Conservation (phyloP, 2,113 vertebrate species). For the Vulpes lagopus region DNA sequence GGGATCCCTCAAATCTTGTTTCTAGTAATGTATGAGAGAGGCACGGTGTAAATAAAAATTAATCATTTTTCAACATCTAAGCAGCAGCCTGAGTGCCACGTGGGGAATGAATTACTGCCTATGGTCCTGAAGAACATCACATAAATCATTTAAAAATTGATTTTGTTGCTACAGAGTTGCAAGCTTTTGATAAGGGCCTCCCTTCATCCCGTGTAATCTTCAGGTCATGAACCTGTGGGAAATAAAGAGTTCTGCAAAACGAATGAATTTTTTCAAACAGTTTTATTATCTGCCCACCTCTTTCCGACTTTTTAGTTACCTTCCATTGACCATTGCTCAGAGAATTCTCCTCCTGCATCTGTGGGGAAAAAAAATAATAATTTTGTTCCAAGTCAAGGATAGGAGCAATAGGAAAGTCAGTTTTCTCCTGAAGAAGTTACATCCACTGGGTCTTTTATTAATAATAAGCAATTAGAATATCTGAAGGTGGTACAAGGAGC, state of each 20-base stretch:
- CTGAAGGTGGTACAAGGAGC: background rate
- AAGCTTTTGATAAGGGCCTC: conserved; percentile 51
- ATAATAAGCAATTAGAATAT: background rate
- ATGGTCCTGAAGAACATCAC: conserved; percentile 30
- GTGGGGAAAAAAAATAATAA: background rate
- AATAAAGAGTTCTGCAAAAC: conserved; percentile 60
- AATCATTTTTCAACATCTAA: conserved; percentile 69
- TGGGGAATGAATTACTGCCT: conserved; percentile 58
- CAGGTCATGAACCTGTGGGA: conserved; percentile 41
- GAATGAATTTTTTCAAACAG: conserved; percentile 21
- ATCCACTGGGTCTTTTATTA: background rate
- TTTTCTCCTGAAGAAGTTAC: background rate
- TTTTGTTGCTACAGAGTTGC: conserved; percentile 50
- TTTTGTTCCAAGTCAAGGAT: conserved; percentile 4
- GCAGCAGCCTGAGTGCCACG: conserved; percentile 7
- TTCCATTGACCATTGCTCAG: conserved; percentile 27
- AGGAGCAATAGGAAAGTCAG: background rate
- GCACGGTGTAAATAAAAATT: conserved; percentile 61
- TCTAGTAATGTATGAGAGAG: conserved; percentile 49
- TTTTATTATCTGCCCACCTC: conserved; percentile 8
- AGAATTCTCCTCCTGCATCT: background rate
- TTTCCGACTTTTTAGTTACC: conserved; percentile 32
- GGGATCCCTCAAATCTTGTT: conserved; percentile 46
- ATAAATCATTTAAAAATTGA: conserved; percentile 76
- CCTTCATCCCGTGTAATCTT: conserved; percentile 55